phyloP scores from a whole-genome alignment of 2,888 invertebrate species.

The Dasypogon diadema region DNA sequence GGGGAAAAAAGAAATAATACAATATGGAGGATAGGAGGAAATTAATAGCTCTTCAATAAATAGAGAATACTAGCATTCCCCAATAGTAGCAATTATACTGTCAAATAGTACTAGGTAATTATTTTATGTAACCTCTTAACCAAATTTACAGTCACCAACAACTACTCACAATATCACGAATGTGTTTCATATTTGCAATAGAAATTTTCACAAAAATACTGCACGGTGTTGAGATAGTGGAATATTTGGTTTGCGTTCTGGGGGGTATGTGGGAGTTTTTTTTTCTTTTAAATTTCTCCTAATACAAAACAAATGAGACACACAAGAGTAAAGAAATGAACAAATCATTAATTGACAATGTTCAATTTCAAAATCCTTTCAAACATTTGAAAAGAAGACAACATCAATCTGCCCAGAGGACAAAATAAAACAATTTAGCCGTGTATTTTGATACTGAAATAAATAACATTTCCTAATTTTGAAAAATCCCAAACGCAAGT shows the following conservation, averaged over 20 bases:
- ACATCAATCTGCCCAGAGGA: too few relatives aligned
- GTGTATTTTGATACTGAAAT: too few relatives aligned
- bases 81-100: slow-evolving; percentile 32
- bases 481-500: too few relatives aligned
- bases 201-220: neutral
- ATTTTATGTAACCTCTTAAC: neutral
- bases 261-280: too few relatives aligned
- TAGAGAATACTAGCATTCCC: slow-evolving; percentile 40
- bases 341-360: too few relatives aligned
- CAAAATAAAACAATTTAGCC: too few relatives aligned
- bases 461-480: too few relatives aligned
- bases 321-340: too few relatives aligned
- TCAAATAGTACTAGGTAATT: slow-evolving; percentile 24
- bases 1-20: neutral
- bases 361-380: too few relatives aligned
- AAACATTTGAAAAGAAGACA: too few relatives aligned
- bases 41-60: slow-evolving; percentile 9
- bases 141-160: slow-evolving; percentile 41
- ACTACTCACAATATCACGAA: slow-evolving; percentile 45
- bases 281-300: too few relatives aligned
- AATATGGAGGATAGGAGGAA: neutral
- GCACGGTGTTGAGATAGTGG: neutral
- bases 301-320: too few relatives aligned
- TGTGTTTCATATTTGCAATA: slow-evolving; percentile 21
- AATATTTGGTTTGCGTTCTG: neutral